Evolutionary conservation across 2,797 vertebrate genomes (phyloP).

Genomic region (Eulemur mongoz): DNA sequence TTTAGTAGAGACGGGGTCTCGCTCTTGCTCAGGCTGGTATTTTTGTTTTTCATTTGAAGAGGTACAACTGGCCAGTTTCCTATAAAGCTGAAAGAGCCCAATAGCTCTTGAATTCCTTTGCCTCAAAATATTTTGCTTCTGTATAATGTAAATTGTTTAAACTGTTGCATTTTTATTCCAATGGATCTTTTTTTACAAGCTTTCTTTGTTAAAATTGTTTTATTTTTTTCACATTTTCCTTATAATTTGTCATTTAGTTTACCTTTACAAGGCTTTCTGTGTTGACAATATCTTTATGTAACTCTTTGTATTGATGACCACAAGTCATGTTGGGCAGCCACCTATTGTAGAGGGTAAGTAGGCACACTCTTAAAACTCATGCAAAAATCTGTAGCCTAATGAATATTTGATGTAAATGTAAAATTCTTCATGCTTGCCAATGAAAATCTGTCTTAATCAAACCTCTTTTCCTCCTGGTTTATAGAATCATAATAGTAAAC

Average conservation of each 20-base stretch:
- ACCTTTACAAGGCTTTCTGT: not conserved
- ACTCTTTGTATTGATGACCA: not conserved
- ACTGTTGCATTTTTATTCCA: not conserved
- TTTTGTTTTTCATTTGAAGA: not conserved
- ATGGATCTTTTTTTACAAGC: not conserved
- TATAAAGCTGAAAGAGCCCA: not conserved
- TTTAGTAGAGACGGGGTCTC: too few relatives aligned
- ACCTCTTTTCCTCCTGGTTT: not conserved
- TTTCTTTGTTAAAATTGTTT: not conserved
- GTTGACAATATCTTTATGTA: not conserved
- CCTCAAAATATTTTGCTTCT: slow-evolving; percentile 16
- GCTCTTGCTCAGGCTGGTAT: too few relatives aligned
- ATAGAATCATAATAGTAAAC: not conserved
- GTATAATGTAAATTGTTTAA: not conserved
- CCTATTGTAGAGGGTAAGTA: not conserved
- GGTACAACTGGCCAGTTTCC: not conserved
- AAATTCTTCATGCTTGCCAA: not conserved
- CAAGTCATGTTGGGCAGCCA: not conserved
- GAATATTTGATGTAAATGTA: not conserved
- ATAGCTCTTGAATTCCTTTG: not conserved
- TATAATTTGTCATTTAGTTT: not conserved
- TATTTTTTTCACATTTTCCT: not conserved
- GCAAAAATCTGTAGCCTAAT: not conserved
- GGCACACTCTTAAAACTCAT: not conserved
- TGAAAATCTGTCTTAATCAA: not conserved